These are phyloP conservation scores for Cantharis flavilabris DNA, from an alignment of 2,888 invertebrate species.

Conservation along the genomic window DNA sequence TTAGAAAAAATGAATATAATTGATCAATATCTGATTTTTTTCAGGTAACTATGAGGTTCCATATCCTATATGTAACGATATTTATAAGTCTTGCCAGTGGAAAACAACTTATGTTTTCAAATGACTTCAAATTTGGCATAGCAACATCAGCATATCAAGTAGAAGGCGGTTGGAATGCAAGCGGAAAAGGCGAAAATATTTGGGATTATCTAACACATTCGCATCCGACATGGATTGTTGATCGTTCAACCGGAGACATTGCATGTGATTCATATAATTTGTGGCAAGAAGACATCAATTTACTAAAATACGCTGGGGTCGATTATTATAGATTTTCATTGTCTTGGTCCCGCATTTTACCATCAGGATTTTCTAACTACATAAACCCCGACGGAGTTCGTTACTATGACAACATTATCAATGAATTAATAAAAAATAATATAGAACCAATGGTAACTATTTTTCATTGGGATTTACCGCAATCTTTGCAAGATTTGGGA, in stretches of 20 bases:
- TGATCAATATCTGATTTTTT: background rate
- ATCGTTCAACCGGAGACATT: conserved; percentile 40
- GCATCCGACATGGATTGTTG: conserved; percentile 21
- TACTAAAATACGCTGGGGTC: conserved; percentile 40
- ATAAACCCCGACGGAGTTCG: conserved; percentile 65
- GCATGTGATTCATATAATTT: conserved; percentile 46
- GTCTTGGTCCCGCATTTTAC: conserved; percentile 69
- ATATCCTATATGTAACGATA: background rate
- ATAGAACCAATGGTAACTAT: conserved; percentile 65
- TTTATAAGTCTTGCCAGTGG: background rate
- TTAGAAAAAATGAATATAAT: no score
- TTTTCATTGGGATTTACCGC: conserved; percentile 71
- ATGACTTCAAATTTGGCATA: conserved; percentile 44
- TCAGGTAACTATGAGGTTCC: background rate
- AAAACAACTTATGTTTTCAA: conserved; percentile 35
- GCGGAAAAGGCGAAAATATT: conserved; percentile 57
- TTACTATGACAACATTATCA: conserved; percentile 66
- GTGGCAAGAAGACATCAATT: conserved; percentile 38
- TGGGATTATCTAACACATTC: conserved; percentile 57
- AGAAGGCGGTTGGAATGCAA: conserved; percentile 41
- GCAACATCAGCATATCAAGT: conserved; percentile 49
- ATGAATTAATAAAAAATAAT: conserved; percentile 58
- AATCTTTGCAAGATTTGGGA: conserved; percentile 62
- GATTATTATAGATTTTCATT: conserved; percentile 61
- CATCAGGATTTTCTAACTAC: conserved; percentile 60